Base-by-base conservation (phyloP, 2,888 invertebrate species). In the Chesias legatella region DNA sequence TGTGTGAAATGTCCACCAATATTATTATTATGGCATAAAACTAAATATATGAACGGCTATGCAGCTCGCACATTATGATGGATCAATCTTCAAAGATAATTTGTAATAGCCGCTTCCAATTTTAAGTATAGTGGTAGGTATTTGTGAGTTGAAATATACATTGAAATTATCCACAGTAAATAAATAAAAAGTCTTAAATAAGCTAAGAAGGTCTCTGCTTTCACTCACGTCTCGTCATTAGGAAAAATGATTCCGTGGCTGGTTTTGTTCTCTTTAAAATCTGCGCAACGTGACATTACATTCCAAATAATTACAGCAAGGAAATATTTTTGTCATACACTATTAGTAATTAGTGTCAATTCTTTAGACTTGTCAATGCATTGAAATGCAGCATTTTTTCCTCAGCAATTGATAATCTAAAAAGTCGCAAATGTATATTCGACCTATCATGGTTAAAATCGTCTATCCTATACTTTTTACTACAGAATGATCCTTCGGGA, bases 151-250 rank as follows among this genome's bases (percentile, higher is more conserved):
- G 51, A 58, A 56, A 59, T 42, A 45, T 41, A 45, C 43, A 60
- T 63, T 57, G 59, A 53, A 53, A 58, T 66, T 64, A 65, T 67
- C 63, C 59, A 48, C 58, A 65, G 67, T 68, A 73, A 70, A 75
- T 73, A 63, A 72, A 69, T 70, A 66, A 58, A 63, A 72, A 50
- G 34, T 58, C 51, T 62, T 56, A 58, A 64, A 75, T 69, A 65
- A 62, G 63, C 55, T 55, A 48, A 54, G 58, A 65, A 63, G 63
- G 58, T 60, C 62, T 60, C 56, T 44, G 74, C 81, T 83, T 83
- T 83, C 81, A 78, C 81, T 80, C 80, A 79, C 78, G 81, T 77
- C 67, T 75, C 59, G 63, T 73, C 70, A 71, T 74, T 73, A 69
- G 62, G 66, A 65, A 72, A 74, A 73, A 68, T 62, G 65, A 67